These are phyloP conservation scores for Tribolium castaneum DNA, from an alignment of 1,140 invertebrate genomes.

Conservation along the genomic window DNA sequence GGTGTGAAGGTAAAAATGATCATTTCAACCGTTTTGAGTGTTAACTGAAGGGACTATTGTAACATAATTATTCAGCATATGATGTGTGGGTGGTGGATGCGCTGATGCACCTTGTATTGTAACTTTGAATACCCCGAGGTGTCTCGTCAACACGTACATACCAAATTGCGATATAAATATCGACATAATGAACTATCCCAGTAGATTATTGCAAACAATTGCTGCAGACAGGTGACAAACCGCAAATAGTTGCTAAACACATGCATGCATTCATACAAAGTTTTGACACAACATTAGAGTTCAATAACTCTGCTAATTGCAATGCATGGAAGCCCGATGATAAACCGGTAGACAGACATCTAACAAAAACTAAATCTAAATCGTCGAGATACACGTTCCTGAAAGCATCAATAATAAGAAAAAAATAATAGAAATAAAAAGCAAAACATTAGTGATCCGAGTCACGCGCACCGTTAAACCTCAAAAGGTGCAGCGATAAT, in stretches of 20 bases:
- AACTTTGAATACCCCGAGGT: neutral
- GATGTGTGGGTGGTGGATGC: too few species aligned
- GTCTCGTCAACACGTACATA: neutral
- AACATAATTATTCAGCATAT: too few species aligned
- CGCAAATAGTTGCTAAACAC: neutral
- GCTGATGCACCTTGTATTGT: too few species aligned
- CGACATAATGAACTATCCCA: neutral
- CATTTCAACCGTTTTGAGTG: too few species aligned
- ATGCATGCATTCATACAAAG: neutral
- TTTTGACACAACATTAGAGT: neutral
- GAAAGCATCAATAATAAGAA: neutral
- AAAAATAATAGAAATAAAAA: neutral
- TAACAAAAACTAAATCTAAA: neutral
- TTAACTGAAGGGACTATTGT: too few species aligned
- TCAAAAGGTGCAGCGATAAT: constrained; percentile 17
- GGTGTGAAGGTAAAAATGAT: too few species aligned
- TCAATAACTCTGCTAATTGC: neutral
- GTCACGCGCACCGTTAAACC: constrained; percentile 2
- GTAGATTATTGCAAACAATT: neutral
- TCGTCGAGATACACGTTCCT: neutral
- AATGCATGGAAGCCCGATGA: neutral
- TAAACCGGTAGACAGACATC: neutral
- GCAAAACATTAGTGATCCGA: neutral
- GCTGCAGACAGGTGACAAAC: neutral
- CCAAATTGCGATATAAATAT: neutral